Evolutionary conservation across 2,888 invertebrate species (phyloP).

Genomic region (Chalcis sispes): DNA sequence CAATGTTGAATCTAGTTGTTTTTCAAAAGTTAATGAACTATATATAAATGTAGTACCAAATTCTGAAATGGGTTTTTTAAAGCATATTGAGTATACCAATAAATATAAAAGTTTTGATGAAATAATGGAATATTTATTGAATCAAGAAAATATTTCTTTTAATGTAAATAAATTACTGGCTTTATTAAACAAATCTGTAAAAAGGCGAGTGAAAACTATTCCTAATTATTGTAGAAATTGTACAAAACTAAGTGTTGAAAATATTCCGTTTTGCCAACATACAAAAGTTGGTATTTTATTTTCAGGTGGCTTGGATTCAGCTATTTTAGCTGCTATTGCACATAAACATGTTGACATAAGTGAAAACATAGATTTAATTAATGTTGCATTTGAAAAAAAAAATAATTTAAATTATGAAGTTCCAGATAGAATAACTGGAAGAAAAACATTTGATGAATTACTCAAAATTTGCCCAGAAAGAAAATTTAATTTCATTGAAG

Average conservation of each 20-base stretch:
- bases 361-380: constrained; percentile 92
- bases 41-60: constrained; percentile 45
- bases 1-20: constrained; percentile 65
- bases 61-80: constrained; percentile 55
- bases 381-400: constrained; percentile 90
- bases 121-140: constrained; percentile 75
- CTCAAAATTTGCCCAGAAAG: constrained; percentile 82
- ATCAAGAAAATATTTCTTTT: constrained; percentile 71
- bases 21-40: constrained; percentile 21
- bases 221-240: constrained; percentile 82
- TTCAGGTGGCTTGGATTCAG: constrained; percentile 97
- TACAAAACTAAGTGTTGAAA: constrained; percentile 67
- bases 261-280: constrained; percentile 71
- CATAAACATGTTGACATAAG: constrained; percentile 81
- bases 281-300: constrained; percentile 88
- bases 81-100: constrained; percentile 63
- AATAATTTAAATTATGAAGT: constrained; percentile 79
- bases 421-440: constrained; percentile 91
- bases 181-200: constrained; percentile 80
- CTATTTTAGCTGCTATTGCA: constrained; percentile 89
- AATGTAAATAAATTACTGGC: constrained; percentile 77
- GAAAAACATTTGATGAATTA: constrained; percentile 83
- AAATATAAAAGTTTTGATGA: constrained; percentile 68
- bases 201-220: constrained; percentile 80
- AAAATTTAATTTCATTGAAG: constrained; percentile 89